Conservation (phyloP, 1,140 invertebrate species). For the Musca vetustissima region DNA sequence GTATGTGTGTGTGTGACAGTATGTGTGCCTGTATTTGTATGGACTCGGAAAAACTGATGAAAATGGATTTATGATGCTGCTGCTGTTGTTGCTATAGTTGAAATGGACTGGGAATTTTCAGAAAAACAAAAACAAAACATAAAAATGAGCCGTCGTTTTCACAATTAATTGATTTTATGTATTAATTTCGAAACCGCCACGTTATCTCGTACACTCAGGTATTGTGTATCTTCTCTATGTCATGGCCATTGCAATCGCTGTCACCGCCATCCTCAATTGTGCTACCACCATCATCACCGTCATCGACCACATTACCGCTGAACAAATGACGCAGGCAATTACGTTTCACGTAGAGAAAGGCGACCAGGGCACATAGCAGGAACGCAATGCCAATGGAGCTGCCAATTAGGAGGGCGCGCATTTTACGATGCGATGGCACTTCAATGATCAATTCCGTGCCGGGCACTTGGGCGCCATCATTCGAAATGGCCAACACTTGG, state of each 20-base stretch:
- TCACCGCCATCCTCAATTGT: constrained; percentile 36
- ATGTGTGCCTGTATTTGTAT: too few relatives aligned
- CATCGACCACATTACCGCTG: constrained; percentile 30
- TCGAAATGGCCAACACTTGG: constrained; percentile 65
- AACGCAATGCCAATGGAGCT: constrained; percentile 64
- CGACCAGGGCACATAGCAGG: constrained; percentile 59
- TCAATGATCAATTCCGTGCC: constrained; percentile 62
- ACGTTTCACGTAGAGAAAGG: constrained; percentile 62
- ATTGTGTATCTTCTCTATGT: constrained; percentile 37
- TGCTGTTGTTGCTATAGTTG: too few relatives aligned
- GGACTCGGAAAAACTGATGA: too few relatives aligned
- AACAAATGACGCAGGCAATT: constrained; percentile 49
- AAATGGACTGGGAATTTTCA: too few relatives aligned
- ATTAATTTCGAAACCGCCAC: constrained; percentile 37
- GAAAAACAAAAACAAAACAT: too few relatives aligned
- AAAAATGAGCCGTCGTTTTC: not conserved
- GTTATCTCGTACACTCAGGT: constrained; percentile 45
- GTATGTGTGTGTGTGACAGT: too few relatives aligned
- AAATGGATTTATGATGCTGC: too few relatives aligned
- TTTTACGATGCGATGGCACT: constrained; percentile 64
- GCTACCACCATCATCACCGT: constrained; percentile 31
- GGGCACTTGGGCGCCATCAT: constrained; percentile 59
- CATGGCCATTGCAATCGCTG: constrained; percentile 42
- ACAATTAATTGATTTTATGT: constrained; percentile 15
- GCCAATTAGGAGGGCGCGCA: constrained; percentile 65